Percentiles rank a stretch among this genome's conserved stretches.
Conservation (phyloP, 2,888 invertebrate species). For the Hypolimnas misippus region DNA sequence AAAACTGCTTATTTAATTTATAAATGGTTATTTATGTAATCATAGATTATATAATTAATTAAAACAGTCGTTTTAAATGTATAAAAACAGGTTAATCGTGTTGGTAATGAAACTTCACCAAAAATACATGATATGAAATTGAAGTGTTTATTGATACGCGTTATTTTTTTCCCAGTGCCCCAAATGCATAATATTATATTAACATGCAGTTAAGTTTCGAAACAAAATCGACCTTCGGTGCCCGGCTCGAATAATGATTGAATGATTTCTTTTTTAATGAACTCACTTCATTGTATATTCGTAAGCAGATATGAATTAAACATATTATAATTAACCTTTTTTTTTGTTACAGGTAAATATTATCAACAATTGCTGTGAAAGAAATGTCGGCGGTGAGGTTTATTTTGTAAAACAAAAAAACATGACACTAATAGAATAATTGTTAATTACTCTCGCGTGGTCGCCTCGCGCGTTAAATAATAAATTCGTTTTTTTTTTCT, state of each 20-base stretch:
- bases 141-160: constrained; percentile 6
- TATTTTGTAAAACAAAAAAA: constrained; percentile 33
- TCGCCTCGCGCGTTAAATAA: constrained; percentile 44
- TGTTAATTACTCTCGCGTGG: constrained; percentile 41
- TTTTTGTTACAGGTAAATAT: constrained; percentile 72
- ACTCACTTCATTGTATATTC: constrained; percentile 42
- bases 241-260: constrained; percentile 54
- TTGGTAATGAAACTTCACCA: not conserved
- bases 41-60: constrained; percentile 7
- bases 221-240: constrained; percentile 67
- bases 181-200: constrained; percentile 70
- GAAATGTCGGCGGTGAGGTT: constrained; percentile 67
- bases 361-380: constrained; percentile 47
- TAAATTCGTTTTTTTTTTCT: constrained; percentile 37
- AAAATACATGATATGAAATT: not conserved
- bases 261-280: constrained; percentile 53
- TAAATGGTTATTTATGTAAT: too few species aligned
- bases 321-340: constrained; percentile 25
- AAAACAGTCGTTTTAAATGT: not conserved
- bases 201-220: constrained; percentile 66
- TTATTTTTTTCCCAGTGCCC: constrained; percentile 62
- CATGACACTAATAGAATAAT: constrained; percentile 41
- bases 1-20: too few species aligned
- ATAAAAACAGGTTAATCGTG: not conserved
- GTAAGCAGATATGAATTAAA: constrained; percentile 17